phyloP scores from a whole-genome alignment of 2,888 invertebrate genomes.

The Ypsolopha scabrella region DNA sequence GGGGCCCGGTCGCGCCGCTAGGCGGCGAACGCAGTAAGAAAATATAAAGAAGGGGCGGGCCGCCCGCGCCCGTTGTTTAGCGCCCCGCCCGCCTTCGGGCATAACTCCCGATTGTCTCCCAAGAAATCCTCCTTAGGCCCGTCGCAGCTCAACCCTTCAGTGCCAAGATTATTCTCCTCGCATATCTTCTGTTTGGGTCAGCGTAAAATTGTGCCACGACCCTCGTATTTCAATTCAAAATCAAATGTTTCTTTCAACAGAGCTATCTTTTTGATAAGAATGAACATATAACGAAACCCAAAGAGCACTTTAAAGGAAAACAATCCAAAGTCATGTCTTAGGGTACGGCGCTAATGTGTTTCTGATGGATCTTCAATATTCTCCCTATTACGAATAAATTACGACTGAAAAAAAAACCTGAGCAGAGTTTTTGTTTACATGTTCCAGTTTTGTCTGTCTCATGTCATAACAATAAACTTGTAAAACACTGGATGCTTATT shows the following conservation, averaged over 20 bases:
- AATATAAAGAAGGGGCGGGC: conserved; percentile 78
- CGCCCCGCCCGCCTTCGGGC: conserved; percentile 67
- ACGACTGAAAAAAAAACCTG: conserved; percentile 19
- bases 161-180: conserved; percentile 50
- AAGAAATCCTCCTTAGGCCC: conserved; percentile 64
- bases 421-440: not conserved
- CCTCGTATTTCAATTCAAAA: conserved; percentile 38
- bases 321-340: conserved; percentile 32
- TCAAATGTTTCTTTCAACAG: conserved; percentile 43
- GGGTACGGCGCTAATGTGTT: conserved; percentile 57
- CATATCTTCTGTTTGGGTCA: conserved; percentile 67
- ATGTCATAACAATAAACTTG: too few species aligned
- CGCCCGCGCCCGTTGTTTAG: conserved; percentile 68
- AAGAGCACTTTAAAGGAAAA: conserved; percentile 20
- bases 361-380: conserved; percentile 62
- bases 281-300: conserved; percentile 15
- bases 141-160: conserved; percentile 62
- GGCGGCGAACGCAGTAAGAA: conserved; percentile 74
- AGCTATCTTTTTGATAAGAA: conserved; percentile 13
- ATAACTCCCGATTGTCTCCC: conserved; percentile 71
- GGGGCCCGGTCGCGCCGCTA: conserved; percentile 72
- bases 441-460: too few species aligned
- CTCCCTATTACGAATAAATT: conserved; percentile 42
- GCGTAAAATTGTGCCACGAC: conserved; percentile 58
- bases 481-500: too few species aligned